A percentile compares a stretch with the other conserved stretches of the same genome.
Evolutionary conservation across 2,888 invertebrate genomes (phyloP).

Genomic region (Megastigmus dorsalis): DNA sequence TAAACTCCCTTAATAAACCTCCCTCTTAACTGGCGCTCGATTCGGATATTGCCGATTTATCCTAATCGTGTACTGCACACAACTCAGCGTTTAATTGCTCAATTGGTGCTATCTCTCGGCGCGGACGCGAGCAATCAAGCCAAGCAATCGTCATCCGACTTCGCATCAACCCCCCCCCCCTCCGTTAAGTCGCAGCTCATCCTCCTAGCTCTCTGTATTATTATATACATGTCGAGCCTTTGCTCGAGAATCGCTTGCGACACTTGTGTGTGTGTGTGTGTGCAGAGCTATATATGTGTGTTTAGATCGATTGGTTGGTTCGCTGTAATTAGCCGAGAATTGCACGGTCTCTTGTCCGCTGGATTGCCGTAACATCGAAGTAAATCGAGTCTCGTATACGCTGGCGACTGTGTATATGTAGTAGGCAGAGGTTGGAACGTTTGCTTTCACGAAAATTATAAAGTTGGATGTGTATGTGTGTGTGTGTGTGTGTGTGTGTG

Average conservation of each 20-base stretch:
- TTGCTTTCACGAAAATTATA: conserved; percentile 48
- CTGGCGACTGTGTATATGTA: background rate
- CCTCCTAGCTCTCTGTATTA: no score
- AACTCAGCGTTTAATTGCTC: conserved; percentile 23
- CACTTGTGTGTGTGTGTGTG: background rate
- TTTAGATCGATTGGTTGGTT: background rate
- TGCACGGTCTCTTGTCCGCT: conserved; percentile 24
- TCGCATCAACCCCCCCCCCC: background rate
- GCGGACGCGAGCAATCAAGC: conserved; percentile 38
- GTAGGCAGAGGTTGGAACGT: background rate
- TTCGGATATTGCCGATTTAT: conserved; percentile 48
- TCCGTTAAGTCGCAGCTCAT: no score
- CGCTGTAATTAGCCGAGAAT: conserved; percentile 44
- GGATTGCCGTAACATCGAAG: conserved; percentile 24
- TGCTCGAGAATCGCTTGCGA: background rate
- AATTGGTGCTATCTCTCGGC: no score
- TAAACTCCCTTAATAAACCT: no score
- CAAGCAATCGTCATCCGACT: conserved; percentile 33
- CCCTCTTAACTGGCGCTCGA: background rate
- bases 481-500: background rate
- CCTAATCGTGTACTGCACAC: no score
- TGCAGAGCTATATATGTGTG: background rate
- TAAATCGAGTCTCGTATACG: background rate
- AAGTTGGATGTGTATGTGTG: background rate
- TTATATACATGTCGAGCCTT: no score